Evolutionary conservation across 2,113 vertebrate species (phyloP).

Genomic region (Craseonycteris thonglongyai): DNA sequence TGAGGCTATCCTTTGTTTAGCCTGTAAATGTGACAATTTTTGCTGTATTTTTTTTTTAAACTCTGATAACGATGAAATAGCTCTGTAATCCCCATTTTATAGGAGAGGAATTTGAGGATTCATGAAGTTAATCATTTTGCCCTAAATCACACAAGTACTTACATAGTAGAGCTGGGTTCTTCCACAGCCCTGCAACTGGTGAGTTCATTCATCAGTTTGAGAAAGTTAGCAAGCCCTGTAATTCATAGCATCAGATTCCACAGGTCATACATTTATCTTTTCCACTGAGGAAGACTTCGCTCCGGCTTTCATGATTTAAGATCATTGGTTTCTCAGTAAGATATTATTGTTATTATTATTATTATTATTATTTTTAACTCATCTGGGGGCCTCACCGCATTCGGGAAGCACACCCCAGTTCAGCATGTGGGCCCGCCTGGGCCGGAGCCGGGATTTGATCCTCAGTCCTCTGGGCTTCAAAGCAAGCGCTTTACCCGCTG

Average conservation of each 20-base stretch:
- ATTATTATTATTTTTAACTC: too few species aligned
- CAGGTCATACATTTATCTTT: not conserved
- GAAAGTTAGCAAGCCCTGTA: not conserved
- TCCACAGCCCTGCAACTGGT: not conserved
- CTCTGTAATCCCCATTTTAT: not conserved
- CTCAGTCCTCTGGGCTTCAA: too few species aligned
- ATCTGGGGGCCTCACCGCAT: too few species aligned
- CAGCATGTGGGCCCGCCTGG: too few species aligned
- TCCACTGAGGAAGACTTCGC: not conserved
- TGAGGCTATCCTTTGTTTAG: not conserved
- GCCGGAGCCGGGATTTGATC: too few species aligned
- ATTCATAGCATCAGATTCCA: not conserved
- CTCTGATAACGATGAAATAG: not conserved
- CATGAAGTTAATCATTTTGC: not conserved
- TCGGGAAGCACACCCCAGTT: too few species aligned
- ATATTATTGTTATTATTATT: too few species aligned
- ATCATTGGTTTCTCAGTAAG: not conserved
- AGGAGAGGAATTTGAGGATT: not conserved
- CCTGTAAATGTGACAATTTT: not conserved
- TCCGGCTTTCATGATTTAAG: not conserved
- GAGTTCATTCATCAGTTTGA: not conserved
- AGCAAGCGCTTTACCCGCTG: too few species aligned
- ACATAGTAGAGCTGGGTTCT: not conserved
- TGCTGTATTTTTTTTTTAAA: slow-evolving; percentile 11
- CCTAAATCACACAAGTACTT: not conserved